Percentiles rank a stretch among this genome's conserved stretches.
phyloP scores from a whole-genome alignment of 2,113 vertebrate genomes.

The Vidua macroura region DNA sequence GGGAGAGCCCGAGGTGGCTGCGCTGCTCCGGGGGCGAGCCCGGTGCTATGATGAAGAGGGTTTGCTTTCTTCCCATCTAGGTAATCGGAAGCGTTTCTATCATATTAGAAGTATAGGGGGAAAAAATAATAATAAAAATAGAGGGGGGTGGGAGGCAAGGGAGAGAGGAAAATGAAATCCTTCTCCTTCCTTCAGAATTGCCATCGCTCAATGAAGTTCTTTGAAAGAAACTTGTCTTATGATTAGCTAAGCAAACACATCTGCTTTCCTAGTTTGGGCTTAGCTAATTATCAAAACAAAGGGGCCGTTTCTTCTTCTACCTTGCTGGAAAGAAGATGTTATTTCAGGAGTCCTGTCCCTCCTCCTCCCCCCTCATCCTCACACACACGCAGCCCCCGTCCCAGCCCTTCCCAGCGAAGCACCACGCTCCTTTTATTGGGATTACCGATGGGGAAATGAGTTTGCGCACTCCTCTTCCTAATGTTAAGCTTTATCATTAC shows the following conservation, averaged over 20 bases:
- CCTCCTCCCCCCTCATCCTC: not conserved
- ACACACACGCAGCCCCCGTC: not conserved
- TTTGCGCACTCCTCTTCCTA: conserved; percentile 71
- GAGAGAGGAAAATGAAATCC: not conserved
- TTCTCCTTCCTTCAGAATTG: not conserved
- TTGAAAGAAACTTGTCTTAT: conserved; percentile 75
- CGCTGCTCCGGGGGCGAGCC: not conserved
- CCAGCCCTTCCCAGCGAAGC: conserved; percentile 64
- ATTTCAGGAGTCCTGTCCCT: conserved; percentile 71
- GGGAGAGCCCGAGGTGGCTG: conserved; percentile 8
- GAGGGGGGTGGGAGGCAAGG: not conserved
- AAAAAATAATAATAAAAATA: not conserved
- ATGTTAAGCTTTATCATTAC: conserved; percentile 74
- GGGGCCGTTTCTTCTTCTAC: conserved; percentile 70
- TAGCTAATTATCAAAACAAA: conserved; percentile 80
- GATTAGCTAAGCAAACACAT: conserved; percentile 83
- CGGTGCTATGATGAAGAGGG: not conserved
- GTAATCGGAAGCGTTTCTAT: conserved; percentile 44
- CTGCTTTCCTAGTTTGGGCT: conserved; percentile 76
- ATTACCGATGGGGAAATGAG: conserved; percentile 79
- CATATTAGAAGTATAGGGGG: not conserved
- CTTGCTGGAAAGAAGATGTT: conserved; percentile 76
- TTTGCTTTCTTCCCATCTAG: conserved; percentile 17
- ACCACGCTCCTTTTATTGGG: conserved; percentile 72
- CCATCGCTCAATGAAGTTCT: conserved; percentile 65